Conservation (phyloP, 2,797 vertebrate species). For the Intellagama lesueurii region DNA sequence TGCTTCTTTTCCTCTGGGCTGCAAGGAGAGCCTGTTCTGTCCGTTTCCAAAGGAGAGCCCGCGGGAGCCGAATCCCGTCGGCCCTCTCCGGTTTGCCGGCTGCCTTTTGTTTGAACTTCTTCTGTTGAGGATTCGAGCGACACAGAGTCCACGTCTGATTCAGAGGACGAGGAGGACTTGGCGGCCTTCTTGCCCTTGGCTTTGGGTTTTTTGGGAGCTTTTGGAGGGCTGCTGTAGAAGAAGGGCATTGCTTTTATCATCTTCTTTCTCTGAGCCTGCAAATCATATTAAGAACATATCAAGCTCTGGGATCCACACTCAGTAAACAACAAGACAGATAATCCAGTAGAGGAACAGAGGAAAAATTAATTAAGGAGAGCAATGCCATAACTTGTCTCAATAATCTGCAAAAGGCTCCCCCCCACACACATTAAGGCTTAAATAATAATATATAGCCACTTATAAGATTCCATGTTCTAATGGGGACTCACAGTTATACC, state of each 20-base stretch:
- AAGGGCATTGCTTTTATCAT: conserved; percentile 72
- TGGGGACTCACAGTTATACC: too few species aligned
- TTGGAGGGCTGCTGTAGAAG: conserved; percentile 58
- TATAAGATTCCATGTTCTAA: not conserved
- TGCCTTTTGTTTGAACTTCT: conserved; percentile 39
- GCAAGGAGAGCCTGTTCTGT: conserved; percentile 33
- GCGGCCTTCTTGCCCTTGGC: conserved; percentile 13
- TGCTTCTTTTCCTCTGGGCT: conserved; percentile 43
- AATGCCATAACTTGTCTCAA: not conserved
- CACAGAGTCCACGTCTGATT: conserved; percentile 40
- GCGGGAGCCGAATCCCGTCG: conserved; percentile 39
- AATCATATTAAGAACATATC: conserved; percentile 46
- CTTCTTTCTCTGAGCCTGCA: conserved; percentile 58
- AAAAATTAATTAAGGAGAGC: not conserved
- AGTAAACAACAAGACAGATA: conserved; percentile 1
- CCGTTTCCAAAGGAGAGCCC: conserved; percentile 49
- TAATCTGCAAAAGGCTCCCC: not conserved
- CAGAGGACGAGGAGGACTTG: conserved; percentile 38
- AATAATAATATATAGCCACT: not conserved
- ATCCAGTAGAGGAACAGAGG: not conserved
- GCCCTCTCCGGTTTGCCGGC: conserved; percentile 44
- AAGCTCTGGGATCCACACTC: conserved; percentile 37
- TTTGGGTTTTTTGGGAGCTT: conserved; percentile 46
- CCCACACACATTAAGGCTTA: not conserved
- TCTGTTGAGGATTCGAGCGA: conserved; percentile 56